phyloP scores from a whole-genome alignment of 2,888 invertebrate species.

The Tipula confusa region DNA sequence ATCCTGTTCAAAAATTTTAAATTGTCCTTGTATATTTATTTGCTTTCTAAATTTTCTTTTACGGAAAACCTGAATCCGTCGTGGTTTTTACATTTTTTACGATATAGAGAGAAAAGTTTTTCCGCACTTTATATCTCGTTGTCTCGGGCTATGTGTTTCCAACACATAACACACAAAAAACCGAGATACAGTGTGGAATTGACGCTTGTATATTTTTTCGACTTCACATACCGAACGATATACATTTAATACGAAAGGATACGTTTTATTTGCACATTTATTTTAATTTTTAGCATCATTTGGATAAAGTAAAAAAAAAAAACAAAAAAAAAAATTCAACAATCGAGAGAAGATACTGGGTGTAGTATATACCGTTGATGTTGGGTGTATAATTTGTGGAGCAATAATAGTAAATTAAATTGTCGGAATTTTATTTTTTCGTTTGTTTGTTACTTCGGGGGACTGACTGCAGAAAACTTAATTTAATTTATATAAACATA shows the following conservation, averaged over 20 bases:
- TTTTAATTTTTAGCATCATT: not conserved
- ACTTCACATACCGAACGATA: not conserved
- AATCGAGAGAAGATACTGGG: not conserved
- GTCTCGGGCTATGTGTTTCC: not conserved
- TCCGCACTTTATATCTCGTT: not conserved
- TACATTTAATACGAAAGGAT: not conserved
- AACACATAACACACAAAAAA: not conserved
- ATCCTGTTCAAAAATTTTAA: constrained; percentile 16
- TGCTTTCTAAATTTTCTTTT: not conserved
- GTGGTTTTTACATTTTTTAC: not conserved
- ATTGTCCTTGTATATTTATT: not conserved
- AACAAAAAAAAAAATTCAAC: not conserved
- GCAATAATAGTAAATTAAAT: constrained; percentile 25
- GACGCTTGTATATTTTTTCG: not conserved
- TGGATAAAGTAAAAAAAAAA: not conserved
- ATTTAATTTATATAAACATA: constrained; percentile 20
- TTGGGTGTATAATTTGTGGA: not conserved
- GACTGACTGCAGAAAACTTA: constrained; percentile 8
- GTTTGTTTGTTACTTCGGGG: not conserved
- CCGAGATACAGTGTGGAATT: not conserved
- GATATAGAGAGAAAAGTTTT: not conserved
- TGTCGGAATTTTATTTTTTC: not conserved
- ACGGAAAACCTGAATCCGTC: not conserved
- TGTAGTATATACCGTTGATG: not conserved
- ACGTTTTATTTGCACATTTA: not conserved